Evolutionary conservation across 2,797 vertebrate species (phyloP), one percentile per base, ranked within the genome.

Genomic region (Toxotes lorentzi): DNA sequence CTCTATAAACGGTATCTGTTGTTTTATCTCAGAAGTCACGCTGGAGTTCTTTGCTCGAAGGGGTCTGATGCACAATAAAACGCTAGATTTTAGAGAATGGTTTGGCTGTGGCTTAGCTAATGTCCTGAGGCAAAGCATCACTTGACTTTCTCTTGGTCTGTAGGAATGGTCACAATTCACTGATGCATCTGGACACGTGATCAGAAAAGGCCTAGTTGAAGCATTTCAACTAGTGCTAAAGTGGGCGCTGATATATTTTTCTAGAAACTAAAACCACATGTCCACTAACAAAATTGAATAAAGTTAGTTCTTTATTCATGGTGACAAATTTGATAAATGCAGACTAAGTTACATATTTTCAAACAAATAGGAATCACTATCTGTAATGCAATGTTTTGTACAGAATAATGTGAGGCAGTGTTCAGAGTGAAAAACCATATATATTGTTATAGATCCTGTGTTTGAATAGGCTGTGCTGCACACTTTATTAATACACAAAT

Each of bases 101-200:
- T 51, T 65, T 13, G 12, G 80, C 35, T 91, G 82, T 84, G 50
- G 11, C 12, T 56, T 38, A 21, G 50, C 24, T 27, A 48, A 45
- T 62, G 71, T 40, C 87, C 78, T 63, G 47, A 61, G 40, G 85
- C 74, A 70, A 76, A 80, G 48, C 64, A 73, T 90, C 91, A 92
- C 81, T 89, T 93, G 91, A 94, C 86, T 78, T 66, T 43, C 61
- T 82, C 57, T 72, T 78, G 27, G 27, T 65, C 64, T 51, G 48
- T 5, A n/a, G 30, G 24, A 64, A 79, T 24, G 10, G 13, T 53
- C 30, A 47, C 60, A 47, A 12, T 41, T 51, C 17, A 70, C 1
- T 58, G 35, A 40, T 60, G 56, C 32, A 65, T 70, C 30, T 41
- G 4, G 43, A 74, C 32, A 59, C 10, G 35, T 70, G 30, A 70